Base-by-base conservation (phyloP, 2,888 invertebrate species). In the Dryobotodes eremita region DNA sequence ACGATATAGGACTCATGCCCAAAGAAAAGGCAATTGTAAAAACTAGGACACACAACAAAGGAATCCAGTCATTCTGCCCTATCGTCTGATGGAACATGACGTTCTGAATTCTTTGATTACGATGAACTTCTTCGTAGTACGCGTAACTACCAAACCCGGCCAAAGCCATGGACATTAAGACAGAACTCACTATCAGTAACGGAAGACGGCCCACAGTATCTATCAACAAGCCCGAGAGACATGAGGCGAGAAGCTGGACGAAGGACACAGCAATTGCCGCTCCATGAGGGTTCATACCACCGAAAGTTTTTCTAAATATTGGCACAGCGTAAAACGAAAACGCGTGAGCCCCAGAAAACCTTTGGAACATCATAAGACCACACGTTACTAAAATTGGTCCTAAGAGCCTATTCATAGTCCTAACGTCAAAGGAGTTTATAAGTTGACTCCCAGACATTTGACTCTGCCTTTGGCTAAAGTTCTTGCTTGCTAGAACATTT, bases 331-430 rank as follows among this genome's bases (percentile, higher is more conserved):
- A 98, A 93, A 98, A 98, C 87, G 98, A 98, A 93, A 98, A 98
- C 69, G 98, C 98, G 89, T 98, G 98, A 57, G 98, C 98, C 23
- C 98, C 98, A 62, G 98, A 97, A 90, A 98, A 98, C 79, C 99
- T 97, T 92, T 99, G 99, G 92, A 99, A 99, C 95, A 99, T 98
- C 98, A 99, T 99, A 86, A 99, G 97, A 36, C 98, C 98, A 92
- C 99, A 98, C 3, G 98, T 98, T 75, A 99, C 98, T 80, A 98
- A 95, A 69, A 98, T 97, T 23, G 99, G 99, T 85, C 98, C 98
- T n/a, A 97, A 91, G 23, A 97, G 91, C 64, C 97, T 92, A 76
- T 97, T 96, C 93, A 97, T 96, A 53, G 97, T 96, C 64, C 96
- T 93, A 0, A 93, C 95, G 79, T 97, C 96, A 10, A 97, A 88